These are phyloP conservation scores for Galbula dea DNA, from an alignment of 2,113 vertebrate species.

Conservation along the genomic window DNA sequence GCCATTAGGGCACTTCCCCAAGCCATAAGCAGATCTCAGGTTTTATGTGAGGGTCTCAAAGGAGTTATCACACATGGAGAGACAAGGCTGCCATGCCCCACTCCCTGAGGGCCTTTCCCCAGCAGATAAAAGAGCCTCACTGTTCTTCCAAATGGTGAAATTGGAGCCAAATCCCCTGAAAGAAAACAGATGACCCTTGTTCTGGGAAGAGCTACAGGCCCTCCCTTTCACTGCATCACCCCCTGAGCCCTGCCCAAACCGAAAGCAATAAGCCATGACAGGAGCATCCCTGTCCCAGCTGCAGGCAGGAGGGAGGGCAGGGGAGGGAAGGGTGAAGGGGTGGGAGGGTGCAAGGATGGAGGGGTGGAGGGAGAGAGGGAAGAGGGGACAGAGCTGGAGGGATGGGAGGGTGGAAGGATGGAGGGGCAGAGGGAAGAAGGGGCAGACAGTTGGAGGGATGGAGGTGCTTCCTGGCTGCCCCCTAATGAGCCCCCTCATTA, in stretches of 20 bases:
- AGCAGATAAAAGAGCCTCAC: constrained; percentile 36
- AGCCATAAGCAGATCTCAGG: not conserved
- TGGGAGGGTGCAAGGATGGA: no score
- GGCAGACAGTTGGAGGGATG: not conserved
- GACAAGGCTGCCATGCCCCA: not conserved
- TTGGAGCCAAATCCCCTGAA: constrained; percentile 45
- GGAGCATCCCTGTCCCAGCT: rapidly evolving
- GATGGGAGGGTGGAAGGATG: no score
- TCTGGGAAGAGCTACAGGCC: constrained; percentile 8
- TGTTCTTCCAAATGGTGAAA: constrained; percentile 28
- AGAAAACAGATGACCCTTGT: constrained; percentile 65
- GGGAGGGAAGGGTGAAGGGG: no score
- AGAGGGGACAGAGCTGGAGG: no score
- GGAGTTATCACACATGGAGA: not conserved
- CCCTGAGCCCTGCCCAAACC: not conserved
- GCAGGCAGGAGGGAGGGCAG: rapidly evolving
- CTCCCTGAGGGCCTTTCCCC: not conserved
- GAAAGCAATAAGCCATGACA: not conserved
- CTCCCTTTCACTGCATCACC: not conserved
- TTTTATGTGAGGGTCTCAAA: not conserved
- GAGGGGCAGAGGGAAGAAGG: no score
- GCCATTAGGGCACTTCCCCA: rapidly evolving
- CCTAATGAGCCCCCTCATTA: not conserved
- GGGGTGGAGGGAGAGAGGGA: no score
- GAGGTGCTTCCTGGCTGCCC: not conserved